Evolutionary conservation across 2,797 vertebrate genomes (phyloP).

Genomic region (Nothura maculosa): DNA sequence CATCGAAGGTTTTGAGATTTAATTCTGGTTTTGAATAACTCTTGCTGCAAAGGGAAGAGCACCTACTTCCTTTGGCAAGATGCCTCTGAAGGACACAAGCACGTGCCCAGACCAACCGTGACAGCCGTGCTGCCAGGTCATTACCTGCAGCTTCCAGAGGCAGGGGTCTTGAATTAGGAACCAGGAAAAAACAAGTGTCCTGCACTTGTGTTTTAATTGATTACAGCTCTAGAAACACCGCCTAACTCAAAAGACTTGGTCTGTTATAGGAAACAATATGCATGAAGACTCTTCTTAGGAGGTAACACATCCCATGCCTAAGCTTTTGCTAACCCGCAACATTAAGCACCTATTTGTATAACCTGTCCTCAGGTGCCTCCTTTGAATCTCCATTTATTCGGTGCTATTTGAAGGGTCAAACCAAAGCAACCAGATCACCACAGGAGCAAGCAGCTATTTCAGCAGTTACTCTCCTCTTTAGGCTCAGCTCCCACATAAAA

Average conservation of each 20-base stretch:
- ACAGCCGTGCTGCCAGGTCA: neutral
- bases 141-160: conserved; percentile 23
- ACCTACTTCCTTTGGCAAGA: conserved; percentile 50
- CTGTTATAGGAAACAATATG: neutral
- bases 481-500: neutral
- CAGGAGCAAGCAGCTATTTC: neutral
- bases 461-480: neutral
- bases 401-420: neutral
- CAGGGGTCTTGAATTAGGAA: conserved; percentile 20
- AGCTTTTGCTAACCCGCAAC: neutral
- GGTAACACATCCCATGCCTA: neutral
- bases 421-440: neutral
- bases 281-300: neutral
- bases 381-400: neutral
- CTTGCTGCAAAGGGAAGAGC: neutral
- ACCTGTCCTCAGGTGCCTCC: neutral
- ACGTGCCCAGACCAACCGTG: neutral
- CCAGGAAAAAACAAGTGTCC: neutral
- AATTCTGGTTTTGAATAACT: conserved; percentile 6
- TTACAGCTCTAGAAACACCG: neutral
- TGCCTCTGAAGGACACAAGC: neutral
- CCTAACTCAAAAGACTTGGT: neutral
- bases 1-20: conserved; percentile 10
- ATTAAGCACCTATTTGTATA: fast-evolving
- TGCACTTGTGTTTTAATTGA: neutral